A percentile compares a stretch with the other conserved stretches of the same genome.
phyloP scores from a whole-genome alignment of 2,888 invertebrate species.

The Amphipyra berbera region DNA sequence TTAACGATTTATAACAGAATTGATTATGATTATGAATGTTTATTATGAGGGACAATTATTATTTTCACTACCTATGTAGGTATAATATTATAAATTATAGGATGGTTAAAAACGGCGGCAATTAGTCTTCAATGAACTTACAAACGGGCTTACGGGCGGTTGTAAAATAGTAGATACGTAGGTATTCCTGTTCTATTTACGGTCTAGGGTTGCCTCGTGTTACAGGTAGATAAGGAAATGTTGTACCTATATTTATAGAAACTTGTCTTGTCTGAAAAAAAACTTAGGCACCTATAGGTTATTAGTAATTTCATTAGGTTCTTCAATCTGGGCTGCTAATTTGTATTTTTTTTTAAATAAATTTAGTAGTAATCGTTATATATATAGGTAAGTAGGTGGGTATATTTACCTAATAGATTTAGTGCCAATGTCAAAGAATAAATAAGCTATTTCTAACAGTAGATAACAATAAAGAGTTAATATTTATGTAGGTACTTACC shows the following conservation, averaged over 20 bases:
- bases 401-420: too few species aligned
- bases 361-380: too few species aligned
- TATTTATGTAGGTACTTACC: too few species aligned
- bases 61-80: neutral
- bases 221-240: slow-evolving; percentile 3
- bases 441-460: too few species aligned
- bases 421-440: too few species aligned
- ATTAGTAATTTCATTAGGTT: too few species aligned
- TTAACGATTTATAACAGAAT: neutral
- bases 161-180: slow-evolving; percentile 35
- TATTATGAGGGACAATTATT: slow-evolving; percentile 1
- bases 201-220: slow-evolving; percentile 21
- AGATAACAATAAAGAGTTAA: too few species aligned
- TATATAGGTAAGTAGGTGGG: too few species aligned
- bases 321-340: too few species aligned
- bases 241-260: neutral
- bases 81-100: neutral
- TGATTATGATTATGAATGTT: neutral
- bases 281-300: too few species aligned
- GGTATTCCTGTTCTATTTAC: slow-evolving; percentile 35
- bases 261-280: too few species aligned
- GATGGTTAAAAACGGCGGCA: slow-evolving; percentile 65
- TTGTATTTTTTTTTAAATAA: too few species aligned
- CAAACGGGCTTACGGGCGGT: slow-evolving; percentile 34
- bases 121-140: slow-evolving; percentile 74